phyloP scores from a whole-genome alignment of 2,797 vertebrate genomes.

The Diplodus sargus region DNA sequence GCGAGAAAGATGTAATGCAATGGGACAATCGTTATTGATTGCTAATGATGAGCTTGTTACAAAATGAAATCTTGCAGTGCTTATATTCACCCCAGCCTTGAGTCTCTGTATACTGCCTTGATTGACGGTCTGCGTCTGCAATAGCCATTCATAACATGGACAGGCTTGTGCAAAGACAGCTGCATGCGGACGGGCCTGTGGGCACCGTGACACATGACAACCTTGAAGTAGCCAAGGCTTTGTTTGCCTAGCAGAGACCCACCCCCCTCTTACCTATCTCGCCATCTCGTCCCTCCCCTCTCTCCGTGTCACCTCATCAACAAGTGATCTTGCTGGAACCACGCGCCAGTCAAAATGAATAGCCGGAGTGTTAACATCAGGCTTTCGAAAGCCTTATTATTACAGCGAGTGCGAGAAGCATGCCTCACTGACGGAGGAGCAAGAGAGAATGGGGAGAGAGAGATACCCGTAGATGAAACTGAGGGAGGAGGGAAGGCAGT shows the following conservation, averaged over 20 bases:
- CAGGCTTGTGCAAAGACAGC: conserved; percentile 61
- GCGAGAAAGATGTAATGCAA: not conserved
- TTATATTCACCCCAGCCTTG: conserved; percentile 20
- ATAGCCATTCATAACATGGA: conserved; percentile 64
- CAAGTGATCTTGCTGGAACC: conserved; percentile 63
- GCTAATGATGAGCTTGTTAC: conserved; percentile 25
- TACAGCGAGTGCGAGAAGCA: conserved; percentile 52
- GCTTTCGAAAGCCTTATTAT: conserved; percentile 67
- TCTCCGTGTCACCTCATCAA: conserved; percentile 47
- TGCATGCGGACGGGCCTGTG: conserved; percentile 49
- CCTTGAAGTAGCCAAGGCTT: conserved; percentile 70
- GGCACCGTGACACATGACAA: conserved; percentile 71
- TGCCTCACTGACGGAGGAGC: conserved; percentile 54
- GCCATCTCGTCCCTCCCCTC: not conserved
- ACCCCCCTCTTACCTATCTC: conserved; percentile 6
- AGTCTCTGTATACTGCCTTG: conserved; percentile 41
- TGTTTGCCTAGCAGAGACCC: conserved; percentile 54
- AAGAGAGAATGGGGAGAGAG: conserved; percentile 39
- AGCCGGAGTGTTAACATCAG: conserved; percentile 29
- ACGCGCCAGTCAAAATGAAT: conserved; percentile 43
- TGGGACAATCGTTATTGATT: conserved; percentile 29
- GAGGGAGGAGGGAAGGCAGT: conserved; percentile 7
- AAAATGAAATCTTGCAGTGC: not conserved
- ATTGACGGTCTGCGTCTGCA: conserved; percentile 55
- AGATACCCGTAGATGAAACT: conserved; percentile 16